Conservation (phyloP, 2,888 invertebrate genomes). For the Acleris literana region DNA sequence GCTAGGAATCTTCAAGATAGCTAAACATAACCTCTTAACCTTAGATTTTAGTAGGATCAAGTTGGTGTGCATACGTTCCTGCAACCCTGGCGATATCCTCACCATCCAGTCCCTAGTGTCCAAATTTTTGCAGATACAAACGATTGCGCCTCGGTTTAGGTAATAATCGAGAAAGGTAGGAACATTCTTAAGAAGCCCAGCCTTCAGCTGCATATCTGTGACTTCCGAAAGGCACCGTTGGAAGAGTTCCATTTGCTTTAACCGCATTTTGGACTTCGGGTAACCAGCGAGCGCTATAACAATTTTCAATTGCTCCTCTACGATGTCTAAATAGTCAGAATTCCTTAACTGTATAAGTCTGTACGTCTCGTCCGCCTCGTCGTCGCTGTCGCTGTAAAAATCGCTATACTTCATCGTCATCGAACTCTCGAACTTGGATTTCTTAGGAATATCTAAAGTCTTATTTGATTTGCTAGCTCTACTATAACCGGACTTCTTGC, state of each 20-base stretch:
- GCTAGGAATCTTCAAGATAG: conserved; percentile 64
- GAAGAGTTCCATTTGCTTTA: conserved; percentile 67
- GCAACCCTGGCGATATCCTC: conserved; percentile 66
- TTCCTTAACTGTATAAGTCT: conserved; percentile 65
- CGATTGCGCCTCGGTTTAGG: conserved; percentile 70
- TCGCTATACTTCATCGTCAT: conserved; percentile 61
- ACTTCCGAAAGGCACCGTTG: conserved; percentile 63
- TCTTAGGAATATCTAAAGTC: conserved; percentile 42
- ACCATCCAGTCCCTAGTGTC: conserved; percentile 74
- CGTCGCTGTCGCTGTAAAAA: conserved; percentile 63
- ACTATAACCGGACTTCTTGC: conserved; percentile 19
- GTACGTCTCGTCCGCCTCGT: conserved; percentile 66
- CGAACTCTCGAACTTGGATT: conserved; percentile 50
- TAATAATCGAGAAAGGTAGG: conserved; percentile 72
- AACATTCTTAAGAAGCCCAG: conserved; percentile 60
- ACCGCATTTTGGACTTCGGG: conserved; percentile 68
- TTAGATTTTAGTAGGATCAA: conserved; percentile 65
- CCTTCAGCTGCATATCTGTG: conserved; percentile 71
- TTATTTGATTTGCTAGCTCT: conserved; percentile 51
- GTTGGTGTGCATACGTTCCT: conserved; percentile 67
- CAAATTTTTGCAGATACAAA: conserved; percentile 70
- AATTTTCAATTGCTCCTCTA: conserved; percentile 66
- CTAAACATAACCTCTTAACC: conserved; percentile 69
- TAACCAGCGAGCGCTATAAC: conserved; percentile 70
- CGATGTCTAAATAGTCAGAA: conserved; percentile 67